A percentile compares a stretch with the other conserved stretches of the same genome.
Conservation (phyloP, 2,113 vertebrate species). For the Clarias macrocephalus region DNA sequence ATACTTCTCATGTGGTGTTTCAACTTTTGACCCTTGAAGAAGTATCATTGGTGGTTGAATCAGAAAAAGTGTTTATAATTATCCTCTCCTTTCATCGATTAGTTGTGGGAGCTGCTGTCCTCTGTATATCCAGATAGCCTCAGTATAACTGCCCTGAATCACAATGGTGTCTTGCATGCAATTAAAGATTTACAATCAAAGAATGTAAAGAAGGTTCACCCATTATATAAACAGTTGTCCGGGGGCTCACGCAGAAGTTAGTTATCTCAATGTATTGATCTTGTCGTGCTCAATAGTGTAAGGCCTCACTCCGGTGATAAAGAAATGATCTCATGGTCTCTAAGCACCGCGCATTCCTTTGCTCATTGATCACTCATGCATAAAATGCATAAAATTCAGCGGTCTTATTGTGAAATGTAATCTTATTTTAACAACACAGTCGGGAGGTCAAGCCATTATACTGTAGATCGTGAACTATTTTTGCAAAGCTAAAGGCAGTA, state of each 20-base stretch:
- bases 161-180: slow-evolving; percentile 59
- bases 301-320: not conserved
- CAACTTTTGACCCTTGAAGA: not conserved
- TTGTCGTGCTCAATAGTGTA: not conserved
- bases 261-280: not conserved
- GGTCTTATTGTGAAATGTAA: not conserved
- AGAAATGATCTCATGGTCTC: not conserved
- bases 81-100: slow-evolving; percentile 64
- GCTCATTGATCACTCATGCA: not conserved
- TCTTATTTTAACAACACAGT: not conserved
- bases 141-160: slow-evolving; percentile 50
- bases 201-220: slow-evolving; percentile 58
- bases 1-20: not conserved
- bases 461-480: not conserved
- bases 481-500: not conserved
- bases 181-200: slow-evolving; percentile 71
- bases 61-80: slow-evolving; percentile 56
- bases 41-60: slow-evolving; percentile 24
- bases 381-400: not conserved
- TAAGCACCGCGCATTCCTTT: not conserved
- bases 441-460: not conserved
- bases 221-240: slow-evolving; percentile 26
- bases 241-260: not conserved
- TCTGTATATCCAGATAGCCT: slow-evolving; percentile 60
- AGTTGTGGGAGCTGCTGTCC: slow-evolving; percentile 53